Conservation (phyloP, 2,888 invertebrate species). For the Melipona beecheii region DNA sequence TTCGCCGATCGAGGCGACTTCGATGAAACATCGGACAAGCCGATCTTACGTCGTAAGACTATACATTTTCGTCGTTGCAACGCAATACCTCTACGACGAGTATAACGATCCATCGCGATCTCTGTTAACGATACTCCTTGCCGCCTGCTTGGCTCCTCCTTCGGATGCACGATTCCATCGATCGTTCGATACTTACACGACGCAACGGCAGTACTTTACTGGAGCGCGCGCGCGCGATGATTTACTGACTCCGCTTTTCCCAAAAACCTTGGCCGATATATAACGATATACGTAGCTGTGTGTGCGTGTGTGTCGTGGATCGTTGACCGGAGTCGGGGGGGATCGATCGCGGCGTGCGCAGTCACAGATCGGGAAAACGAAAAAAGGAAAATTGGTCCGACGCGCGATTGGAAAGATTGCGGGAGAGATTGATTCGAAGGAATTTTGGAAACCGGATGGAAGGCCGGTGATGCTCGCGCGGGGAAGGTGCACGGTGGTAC, state of each 20-base stretch:
- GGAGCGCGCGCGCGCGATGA: not conserved
- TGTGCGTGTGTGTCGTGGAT: not conserved
- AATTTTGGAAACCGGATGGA: not conserved
- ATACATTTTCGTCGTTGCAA: constrained; percentile 44
- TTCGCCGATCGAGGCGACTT: not conserved
- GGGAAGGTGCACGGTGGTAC: constrained; percentile 20
- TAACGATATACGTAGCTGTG: not conserved
- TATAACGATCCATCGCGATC: not conserved
- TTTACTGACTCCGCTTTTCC: not conserved
- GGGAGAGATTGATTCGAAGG: not conserved
- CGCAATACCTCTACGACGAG: constrained; percentile 20
- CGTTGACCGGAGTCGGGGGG: not conserved
- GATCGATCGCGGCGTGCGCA: not conserved
- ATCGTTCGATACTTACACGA: constrained; percentile 12
- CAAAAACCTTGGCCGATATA: constrained; percentile 5
- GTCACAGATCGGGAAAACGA: not conserved
- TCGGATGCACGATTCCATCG: not conserved
- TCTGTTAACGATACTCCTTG: constrained; percentile 8
- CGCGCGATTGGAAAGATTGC: not conserved
- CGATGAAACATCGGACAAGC: too few relatives aligned
- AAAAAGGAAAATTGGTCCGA: not conserved
- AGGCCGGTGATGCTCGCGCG: constrained; percentile 7
- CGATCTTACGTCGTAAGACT: constrained; percentile 38
- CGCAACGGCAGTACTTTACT: not conserved
- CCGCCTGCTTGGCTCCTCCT: not conserved